Percentiles rank a stretch among this genome's conserved stretches.
phyloP scores from a whole-genome alignment of 2,888 invertebrate genomes.

The Lymantria monacha region DNA sequence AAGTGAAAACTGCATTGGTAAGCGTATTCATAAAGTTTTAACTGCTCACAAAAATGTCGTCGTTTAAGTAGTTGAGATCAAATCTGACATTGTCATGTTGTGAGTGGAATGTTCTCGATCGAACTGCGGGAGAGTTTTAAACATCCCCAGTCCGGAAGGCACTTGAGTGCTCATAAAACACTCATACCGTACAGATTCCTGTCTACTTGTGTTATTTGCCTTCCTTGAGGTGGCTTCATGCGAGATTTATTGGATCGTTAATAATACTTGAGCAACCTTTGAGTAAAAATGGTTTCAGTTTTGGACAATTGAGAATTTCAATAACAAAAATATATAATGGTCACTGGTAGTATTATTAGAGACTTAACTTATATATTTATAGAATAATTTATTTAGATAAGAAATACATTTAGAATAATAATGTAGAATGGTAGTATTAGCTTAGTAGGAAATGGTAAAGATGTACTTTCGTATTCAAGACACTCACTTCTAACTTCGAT shows the following conservation, averaged over 20 bases:
- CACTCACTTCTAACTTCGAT: no score
- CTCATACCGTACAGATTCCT: constrained; percentile 61
- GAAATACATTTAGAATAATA: no score
- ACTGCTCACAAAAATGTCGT: constrained; percentile 56
- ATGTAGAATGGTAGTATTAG: no score
- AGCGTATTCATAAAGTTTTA: constrained; percentile 60
- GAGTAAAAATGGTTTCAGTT: constrained; percentile 1
- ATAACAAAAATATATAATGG: background rate
- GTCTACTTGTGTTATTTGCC: constrained; percentile 56
- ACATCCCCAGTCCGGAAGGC: constrained; percentile 64
- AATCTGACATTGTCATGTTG: constrained; percentile 68
- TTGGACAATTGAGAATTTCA: background rate
- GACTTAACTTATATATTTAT: no score
- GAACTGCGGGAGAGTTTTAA: constrained; percentile 62
- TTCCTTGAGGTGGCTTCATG: constrained; percentile 37
- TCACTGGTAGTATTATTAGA: no score
- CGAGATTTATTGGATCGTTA: constrained; percentile 32
- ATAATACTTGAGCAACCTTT: constrained; percentile 16
- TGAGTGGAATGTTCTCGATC: constrained; percentile 58
- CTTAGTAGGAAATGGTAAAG: no score
- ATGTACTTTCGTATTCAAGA: no score
- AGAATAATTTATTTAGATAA: no score
- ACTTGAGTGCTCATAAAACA: constrained; percentile 76
- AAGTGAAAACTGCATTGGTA: constrained; percentile 31
- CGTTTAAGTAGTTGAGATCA: constrained; percentile 52